Conservation (phyloP, 30 jellyfish, hydroid and myxozoan genomes). For the Pseudorhiza aurosa region DNA sequence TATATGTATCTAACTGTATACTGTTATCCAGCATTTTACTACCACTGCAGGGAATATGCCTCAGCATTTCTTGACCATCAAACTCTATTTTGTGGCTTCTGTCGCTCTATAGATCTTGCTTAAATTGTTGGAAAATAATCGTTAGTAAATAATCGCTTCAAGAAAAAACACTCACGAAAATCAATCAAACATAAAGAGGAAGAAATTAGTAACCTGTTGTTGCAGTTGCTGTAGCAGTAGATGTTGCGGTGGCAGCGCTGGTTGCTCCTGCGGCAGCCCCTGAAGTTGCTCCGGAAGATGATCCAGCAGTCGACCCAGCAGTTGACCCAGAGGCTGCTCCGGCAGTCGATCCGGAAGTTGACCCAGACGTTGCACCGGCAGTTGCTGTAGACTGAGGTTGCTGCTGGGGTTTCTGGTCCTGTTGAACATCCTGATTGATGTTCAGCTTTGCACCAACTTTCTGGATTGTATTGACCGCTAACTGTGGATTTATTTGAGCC, state of each 20-base stretch:
- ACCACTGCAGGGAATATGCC: too few relatives aligned
- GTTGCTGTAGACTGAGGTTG: conserved; percentile 21
- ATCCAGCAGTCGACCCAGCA: conserved; percentile 29
- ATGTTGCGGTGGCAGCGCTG: conserved; percentile 7
- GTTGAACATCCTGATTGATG: conserved; percentile 38
- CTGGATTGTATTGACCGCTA: conserved; percentile 42
- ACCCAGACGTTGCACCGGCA: conserved; percentile 9
- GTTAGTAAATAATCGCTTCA: too few relatives aligned
- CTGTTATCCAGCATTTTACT: too few relatives aligned
- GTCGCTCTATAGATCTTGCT: too few relatives aligned
- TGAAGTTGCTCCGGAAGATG: conserved; percentile 18
- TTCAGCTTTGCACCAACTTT: conserved; percentile 47
- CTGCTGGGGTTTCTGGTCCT: background rate
- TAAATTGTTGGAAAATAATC: too few relatives aligned
- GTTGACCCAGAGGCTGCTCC: background rate
- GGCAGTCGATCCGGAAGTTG: conserved; percentile 20
- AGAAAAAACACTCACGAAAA: too few relatives aligned
- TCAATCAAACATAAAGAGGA: background rate
- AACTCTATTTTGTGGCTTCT: too few relatives aligned
- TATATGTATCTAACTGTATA: too few relatives aligned
- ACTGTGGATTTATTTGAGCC: conserved; percentile 55
- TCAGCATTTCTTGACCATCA: too few relatives aligned
- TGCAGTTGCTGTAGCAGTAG: conserved; percentile 46
- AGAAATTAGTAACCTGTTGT: background rate
- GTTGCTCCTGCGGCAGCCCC: conserved; percentile 49